phyloP scores from a whole-genome alignment of 1,140 invertebrate species.

The Bicyclus anynana region DNA sequence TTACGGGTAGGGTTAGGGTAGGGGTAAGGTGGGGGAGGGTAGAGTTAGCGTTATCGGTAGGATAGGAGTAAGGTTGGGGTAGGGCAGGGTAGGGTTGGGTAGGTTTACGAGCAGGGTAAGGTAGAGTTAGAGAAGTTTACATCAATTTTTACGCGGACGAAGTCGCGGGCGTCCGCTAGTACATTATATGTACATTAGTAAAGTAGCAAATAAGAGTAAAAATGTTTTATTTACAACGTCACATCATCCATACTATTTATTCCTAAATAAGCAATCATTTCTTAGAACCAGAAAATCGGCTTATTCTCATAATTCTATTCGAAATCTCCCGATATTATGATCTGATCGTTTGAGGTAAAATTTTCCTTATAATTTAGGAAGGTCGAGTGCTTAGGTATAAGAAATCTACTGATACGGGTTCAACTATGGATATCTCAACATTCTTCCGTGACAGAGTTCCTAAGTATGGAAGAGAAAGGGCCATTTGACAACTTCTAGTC shows the following conservation, averaged over 20 bases:
- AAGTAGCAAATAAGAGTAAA: no score
- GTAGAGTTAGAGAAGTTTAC: no score
- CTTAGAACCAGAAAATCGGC: background rate
- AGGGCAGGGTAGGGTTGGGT: no score
- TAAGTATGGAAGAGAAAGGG: background rate
- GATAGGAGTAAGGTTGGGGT: no score
- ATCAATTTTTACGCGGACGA: no score
- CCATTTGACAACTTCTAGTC: background rate
- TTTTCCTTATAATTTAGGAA: constrained; percentile 51
- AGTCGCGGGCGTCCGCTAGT: no score
- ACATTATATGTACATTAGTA: no score
- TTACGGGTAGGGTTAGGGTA: no score
- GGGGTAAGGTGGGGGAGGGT: no score
- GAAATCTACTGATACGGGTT: constrained; percentile 53
- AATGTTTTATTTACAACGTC: no score
- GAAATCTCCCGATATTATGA: constrained; percentile 40
- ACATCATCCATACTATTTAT: background rate
- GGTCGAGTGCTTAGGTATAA: constrained; percentile 50
- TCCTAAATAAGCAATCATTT: background rate
- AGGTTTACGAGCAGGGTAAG: no score
- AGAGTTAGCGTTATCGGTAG: no score
- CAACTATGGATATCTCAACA: constrained; percentile 30
- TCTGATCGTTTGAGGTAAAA: constrained; percentile 32
- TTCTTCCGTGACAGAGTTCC: background rate
- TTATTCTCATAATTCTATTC: constrained; percentile 20